Base-by-base conservation (phyloP, 2,888 invertebrate genomes). In the Scaptomyza polygonia region DNA sequence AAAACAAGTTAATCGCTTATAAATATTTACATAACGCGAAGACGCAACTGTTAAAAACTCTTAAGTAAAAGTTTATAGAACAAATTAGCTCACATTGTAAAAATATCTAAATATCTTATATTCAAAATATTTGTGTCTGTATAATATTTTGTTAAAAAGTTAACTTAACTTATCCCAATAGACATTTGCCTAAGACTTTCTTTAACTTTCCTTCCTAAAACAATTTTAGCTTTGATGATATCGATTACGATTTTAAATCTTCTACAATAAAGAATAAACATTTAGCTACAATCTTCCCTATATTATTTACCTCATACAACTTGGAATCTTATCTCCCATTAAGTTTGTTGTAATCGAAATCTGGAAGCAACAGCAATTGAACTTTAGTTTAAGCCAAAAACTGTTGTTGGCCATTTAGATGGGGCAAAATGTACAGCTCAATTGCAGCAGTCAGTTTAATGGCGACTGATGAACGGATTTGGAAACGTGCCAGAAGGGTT, bases 401-500 rank as follows among this genome's bases (percentile, higher is more conserved):
- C 48, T n/a, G 30, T 47, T 47, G 30, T 30, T 30, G 53, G 25
- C 18, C 36, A 16, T 40, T 65, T 48, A 34, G 29, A 36, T 30
- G n/a, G 61, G 34, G 49, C 39, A 58, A 36, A 65, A 53, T 61
- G 36, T 62, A 45, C 45, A 62, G 14, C 61, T 32, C 76, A 61
- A 75, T 75, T 53, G 55, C 16, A 21, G 53, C 16, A 21, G 51
- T 36, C 34, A 32, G 32, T 42, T 63, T 79, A 64, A 59, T 67
- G 59, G 66, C 55, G 56, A 51, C 44, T 75, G 72, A 40, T 67
- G 55, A 53, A 57, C 45, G 57, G 34, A 30, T 39, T 44, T 68
- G 45, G 47, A 59, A 14, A 61, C 64, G 54, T 65, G 84, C 55
- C 61, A 62, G 39, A 59, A 78, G 82, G 82, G 65, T 63, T 63